A percentile compares a stretch with the other conserved stretches of the same genome.
Conservation (phyloP, 2,888 invertebrate genomes). For the Drosophila testacea region DNA sequence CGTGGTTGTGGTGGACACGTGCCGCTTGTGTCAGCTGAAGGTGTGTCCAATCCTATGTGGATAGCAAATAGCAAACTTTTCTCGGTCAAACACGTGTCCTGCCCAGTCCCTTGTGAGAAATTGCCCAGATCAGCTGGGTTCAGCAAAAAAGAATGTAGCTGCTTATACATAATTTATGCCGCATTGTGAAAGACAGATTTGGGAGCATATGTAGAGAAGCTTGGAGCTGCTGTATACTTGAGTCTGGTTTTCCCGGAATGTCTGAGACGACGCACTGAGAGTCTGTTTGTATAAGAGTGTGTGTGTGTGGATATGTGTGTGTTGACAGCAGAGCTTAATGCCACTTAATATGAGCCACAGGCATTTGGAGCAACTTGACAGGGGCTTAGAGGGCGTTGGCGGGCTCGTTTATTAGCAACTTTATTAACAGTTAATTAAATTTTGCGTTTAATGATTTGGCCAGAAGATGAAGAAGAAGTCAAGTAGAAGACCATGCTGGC, state of each 20-base stretch:
- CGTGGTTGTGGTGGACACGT: slow-evolving; percentile 35
- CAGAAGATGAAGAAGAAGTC: slow-evolving; percentile 17
- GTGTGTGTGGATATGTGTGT: slow-evolving; percentile 14
- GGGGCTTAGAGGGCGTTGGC: slow-evolving; percentile 38
- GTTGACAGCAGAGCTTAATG: slow-evolving; percentile 70
- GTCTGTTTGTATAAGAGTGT: not conserved
- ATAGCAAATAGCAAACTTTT: slow-evolving; percentile 13
- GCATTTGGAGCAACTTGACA: slow-evolving; percentile 66
- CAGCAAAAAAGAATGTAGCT: slow-evolving; percentile 13
- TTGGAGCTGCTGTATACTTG: slow-evolving; percentile 3
- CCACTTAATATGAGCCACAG: slow-evolving; percentile 73
- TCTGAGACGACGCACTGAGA: slow-evolving; percentile 6
- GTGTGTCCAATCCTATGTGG: slow-evolving; percentile 29
- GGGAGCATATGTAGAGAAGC: slow-evolving; percentile 14
- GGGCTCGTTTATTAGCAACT: slow-evolving; percentile 68
- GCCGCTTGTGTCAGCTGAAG: slow-evolving; percentile 32
- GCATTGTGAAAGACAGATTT: slow-evolving; percentile 17
- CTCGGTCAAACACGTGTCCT: slow-evolving; percentile 28
- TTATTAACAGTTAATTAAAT: slow-evolving; percentile 80
- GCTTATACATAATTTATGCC: slow-evolving; percentile 57
- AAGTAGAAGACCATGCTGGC: slow-evolving; percentile 11
- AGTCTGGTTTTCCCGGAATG: slow-evolving; percentile 8
- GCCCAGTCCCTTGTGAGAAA: slow-evolving; percentile 2
- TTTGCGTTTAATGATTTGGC: slow-evolving; percentile 74
- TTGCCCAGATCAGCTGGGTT: slow-evolving; percentile 21